These are phyloP conservation scores for Chascanopsetta lugubris DNA, from an alignment of 2,113 vertebrate species.

Conservation along the genomic window DNA sequence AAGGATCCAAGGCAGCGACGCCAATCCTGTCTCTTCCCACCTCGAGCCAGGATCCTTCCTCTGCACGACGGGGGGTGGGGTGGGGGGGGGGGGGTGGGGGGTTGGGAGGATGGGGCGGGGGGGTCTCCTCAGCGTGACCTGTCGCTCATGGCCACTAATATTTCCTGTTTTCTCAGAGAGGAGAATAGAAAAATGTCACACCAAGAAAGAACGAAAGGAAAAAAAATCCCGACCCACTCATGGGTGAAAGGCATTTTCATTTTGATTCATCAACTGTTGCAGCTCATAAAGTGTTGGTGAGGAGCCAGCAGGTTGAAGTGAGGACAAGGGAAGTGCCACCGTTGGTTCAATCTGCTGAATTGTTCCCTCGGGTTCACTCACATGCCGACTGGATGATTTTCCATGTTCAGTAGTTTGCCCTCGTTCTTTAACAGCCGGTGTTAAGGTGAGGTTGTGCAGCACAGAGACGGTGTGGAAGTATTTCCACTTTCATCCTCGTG, in stretches of 20 bases:
- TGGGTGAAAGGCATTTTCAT: conserved; percentile 27
- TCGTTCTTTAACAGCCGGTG: conserved; percentile 25
- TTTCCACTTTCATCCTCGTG: not conserved
- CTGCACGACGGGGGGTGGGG: conserved; percentile 34
- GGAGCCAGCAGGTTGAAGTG: conserved; percentile 32
- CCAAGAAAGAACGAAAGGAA: not conserved
- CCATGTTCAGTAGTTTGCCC: conserved; percentile 37
- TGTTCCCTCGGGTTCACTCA: conserved; percentile 18
- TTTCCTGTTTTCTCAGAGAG: conserved; percentile 47
- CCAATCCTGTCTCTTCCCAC: conserved; percentile 58
- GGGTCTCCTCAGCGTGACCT: conserved; percentile 49
- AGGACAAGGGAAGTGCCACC: conserved; percentile 42
- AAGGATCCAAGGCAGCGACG: conserved; percentile 72
- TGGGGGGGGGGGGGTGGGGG: too few relatives aligned
- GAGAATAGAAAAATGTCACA: conserved; percentile 16
- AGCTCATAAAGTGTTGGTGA: conserved; percentile 12
- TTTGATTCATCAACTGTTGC: conserved; percentile 37
- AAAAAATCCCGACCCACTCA: conserved; percentile 8
- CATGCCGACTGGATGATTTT: conserved; percentile 34
- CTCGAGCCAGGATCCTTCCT: conserved; percentile 60
- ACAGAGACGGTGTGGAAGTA: not conserved
- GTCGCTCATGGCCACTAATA: conserved; percentile 53
- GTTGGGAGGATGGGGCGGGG: too few relatives aligned
- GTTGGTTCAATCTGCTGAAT: conserved; percentile 44
- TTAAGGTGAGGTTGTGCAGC: conserved; percentile 2